phyloP scores from a whole-genome alignment of 2,113 vertebrate species.

The Gymnobelideus leadbeateri region DNA sequence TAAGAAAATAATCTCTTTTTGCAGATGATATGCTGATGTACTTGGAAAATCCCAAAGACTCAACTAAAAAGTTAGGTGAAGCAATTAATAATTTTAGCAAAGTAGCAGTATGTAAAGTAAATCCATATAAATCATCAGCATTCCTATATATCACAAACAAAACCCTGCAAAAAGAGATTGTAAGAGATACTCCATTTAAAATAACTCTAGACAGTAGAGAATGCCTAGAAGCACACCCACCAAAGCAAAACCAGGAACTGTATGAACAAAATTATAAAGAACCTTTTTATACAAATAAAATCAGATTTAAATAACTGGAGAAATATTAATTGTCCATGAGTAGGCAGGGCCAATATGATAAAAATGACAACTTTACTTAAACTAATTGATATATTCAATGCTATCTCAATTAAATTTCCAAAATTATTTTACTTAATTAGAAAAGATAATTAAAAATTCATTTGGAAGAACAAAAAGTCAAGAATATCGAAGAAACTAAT shows the following conservation, averaged over 20 bases:
- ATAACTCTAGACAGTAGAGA: not conserved
- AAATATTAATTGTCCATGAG: not conserved
- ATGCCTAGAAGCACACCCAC: not conserved
- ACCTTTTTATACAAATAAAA: not conserved
- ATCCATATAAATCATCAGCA: not conserved
- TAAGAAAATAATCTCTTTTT: not conserved
- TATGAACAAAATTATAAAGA: not conserved
- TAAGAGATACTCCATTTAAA: not conserved
- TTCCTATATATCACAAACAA: not conserved
- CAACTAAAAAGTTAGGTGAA: not conserved
- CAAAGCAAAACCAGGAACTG: not conserved
- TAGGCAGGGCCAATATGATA: too few species aligned
- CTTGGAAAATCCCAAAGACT: not conserved
- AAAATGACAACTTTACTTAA: too few species aligned
- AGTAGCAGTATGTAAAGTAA: not conserved
- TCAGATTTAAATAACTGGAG: not conserved
- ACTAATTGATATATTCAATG: too few species aligned
- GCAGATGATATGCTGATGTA: not conserved
- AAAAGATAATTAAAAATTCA: not conserved
- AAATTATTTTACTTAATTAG: not conserved
- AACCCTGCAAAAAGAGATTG: not conserved
- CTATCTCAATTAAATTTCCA: not conserved
- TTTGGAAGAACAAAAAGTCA: not conserved
- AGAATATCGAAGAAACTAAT: not conserved
- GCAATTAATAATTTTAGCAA: not conserved